Evolutionary conservation across 2,797 vertebrate genomes (phyloP), one percentile per base, ranked within the genome.

Genomic region (Mormyrus proboscirostris): DNA sequence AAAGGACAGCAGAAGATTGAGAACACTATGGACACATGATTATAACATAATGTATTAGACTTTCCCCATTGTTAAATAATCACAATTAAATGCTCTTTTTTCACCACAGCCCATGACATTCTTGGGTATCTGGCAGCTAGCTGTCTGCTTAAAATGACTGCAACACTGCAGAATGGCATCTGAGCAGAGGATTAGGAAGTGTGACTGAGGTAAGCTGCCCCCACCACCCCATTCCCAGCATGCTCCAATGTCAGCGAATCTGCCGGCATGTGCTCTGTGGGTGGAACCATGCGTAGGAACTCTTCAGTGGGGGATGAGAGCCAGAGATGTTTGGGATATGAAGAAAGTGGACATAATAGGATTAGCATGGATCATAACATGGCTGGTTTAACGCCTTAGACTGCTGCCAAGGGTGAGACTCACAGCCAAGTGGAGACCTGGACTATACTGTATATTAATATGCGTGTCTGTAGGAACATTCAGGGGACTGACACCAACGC

Each of bases 321-420:
- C 9, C 49, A 41, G 29, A 86, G 51, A 86, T 86, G 85, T 33
- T 33, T 25, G 25, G 85, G 85, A 86, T 38, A 57, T 86, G 50
- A 86, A 86, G 22, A 86, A 55, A 86, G 53, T 55, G 51, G 50
- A 29, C 51, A 38, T 86, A 86, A 86, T 86, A 57, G 50, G 85
- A 55, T 86, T 59, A 86, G 25, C 50, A 33, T 50, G n/a, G 41
- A 84, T 84, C 82, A 84, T 84, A 50, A 84, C 82, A 84, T 50
- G 82, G 47, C 47, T 22, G 47, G 44, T 84, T 84, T 84, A 84
- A 84, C 4, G 9, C 47, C 41, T 84, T 2, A 84, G 14, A 49
- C 82, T n/a, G 41, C 82, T 49, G 47, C n/a, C 47, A 84, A 44
- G 47, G 82, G 41, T 9, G 47, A 50, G 47, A 3, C 8, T 50